A percentile compares a stretch with the other conserved stretches of the same genome.
Conservation (phyloP, 2,888 invertebrate genomes). For the Erpobdella octoculata region DNA sequence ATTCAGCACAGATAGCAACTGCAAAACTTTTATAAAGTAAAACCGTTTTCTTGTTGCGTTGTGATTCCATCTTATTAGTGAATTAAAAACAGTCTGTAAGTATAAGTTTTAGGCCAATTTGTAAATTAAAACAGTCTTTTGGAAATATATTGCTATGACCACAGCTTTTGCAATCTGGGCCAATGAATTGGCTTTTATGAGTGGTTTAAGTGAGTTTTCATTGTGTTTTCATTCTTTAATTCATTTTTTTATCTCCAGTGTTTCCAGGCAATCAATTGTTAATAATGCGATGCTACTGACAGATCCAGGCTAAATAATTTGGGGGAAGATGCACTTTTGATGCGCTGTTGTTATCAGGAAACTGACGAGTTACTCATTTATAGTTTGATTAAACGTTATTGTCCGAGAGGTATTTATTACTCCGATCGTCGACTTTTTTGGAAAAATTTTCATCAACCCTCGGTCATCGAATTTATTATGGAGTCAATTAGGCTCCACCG, state of each 20-base stretch:
- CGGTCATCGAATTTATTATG: not conserved
- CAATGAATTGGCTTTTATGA: not conserved
- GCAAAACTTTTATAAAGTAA: no score
- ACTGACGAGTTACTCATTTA: no score
- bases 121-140: not conserved
- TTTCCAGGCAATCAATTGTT: not conserved
- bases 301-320: no score
- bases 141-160: not conserved
- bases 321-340: no score
- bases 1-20: no score
- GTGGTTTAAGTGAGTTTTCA: not conserved
- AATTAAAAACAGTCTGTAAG: not conserved
- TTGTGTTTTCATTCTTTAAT: not conserved
- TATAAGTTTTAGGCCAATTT: not conserved
- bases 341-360: not conserved
- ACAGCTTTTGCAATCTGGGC: not conserved
- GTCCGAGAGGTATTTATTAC: not conserved
- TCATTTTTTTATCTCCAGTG: not conserved
- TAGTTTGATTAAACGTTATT: no score
- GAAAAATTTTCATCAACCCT: not conserved
- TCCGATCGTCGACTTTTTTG: not conserved
- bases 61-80: not conserved
- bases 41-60: not conserved
- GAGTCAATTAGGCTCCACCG: no score
- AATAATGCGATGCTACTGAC: no score